Percentiles rank a stretch among this genome's conserved stretches.
Evolutionary conservation across 2,797 vertebrate genomes (phyloP).

Genomic region (Micropoecilia bifurca): DNA sequence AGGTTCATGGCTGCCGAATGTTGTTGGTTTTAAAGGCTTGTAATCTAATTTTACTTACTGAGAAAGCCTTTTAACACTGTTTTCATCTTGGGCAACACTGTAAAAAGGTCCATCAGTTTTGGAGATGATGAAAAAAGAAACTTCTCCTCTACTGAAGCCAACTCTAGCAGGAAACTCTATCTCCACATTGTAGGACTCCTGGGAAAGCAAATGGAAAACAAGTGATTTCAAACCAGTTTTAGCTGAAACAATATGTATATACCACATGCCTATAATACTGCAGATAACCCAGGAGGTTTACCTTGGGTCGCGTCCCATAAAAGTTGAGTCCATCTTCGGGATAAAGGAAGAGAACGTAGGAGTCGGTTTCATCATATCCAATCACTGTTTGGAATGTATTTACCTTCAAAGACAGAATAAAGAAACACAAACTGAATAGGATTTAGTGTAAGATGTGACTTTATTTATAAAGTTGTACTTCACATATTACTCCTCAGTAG

Average conservation of each 20-base stretch:
- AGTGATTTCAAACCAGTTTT: neutral
- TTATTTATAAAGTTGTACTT: neutral
- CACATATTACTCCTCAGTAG: neutral
- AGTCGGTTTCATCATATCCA: slow-evolving; percentile 86
- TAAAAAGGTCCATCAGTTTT: slow-evolving; percentile 86
- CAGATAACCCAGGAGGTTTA: slow-evolving; percentile 19
- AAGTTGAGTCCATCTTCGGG: slow-evolving; percentile 90
- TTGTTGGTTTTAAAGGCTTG: neutral
- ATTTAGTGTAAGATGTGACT: neutral
- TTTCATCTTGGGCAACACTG: slow-evolving; percentile 87
- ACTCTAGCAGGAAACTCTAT: slow-evolving; percentile 92
- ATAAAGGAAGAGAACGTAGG: slow-evolving; percentile 92
- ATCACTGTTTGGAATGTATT: slow-evolving; percentile 97
- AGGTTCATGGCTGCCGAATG: neutral
- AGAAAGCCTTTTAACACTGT: slow-evolving; percentile 88
- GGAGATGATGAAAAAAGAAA: slow-evolving; percentile 75
- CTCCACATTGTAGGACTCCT: slow-evolving; percentile 92
- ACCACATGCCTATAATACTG: neutral
- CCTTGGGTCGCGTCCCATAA: slow-evolving; percentile 90
- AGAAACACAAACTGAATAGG: neutral
- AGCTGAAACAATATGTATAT: neutral
- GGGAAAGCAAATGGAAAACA: neutral
- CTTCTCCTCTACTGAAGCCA: slow-evolving; percentile 93
- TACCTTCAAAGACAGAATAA: slow-evolving; percentile 72
- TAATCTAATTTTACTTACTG: slow-evolving; percentile 78